A percentile compares a stretch with the other conserved stretches of the same genome.
phyloP scores from a whole-genome alignment of 2,797 vertebrate genomes.

The Sylvilagus floridanus region DNA sequence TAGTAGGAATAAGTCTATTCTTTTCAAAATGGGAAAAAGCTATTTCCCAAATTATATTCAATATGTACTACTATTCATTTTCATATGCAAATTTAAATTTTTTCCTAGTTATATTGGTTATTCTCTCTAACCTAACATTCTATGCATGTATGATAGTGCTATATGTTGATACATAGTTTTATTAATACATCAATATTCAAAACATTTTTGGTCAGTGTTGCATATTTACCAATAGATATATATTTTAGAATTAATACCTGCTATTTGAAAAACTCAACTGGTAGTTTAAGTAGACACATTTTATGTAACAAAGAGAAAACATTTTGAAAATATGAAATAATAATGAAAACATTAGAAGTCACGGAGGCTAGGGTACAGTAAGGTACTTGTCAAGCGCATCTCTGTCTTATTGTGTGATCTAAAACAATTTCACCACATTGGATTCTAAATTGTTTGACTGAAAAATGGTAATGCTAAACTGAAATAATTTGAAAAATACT shows the following conservation, averaged over 20 bases:
- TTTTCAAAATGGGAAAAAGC: not conserved
- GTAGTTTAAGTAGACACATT: not conserved
- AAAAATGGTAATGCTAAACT: not conserved
- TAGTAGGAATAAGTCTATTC: not conserved
- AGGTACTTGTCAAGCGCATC: not conserved
- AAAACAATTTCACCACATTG: not conserved
- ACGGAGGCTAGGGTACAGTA: not conserved
- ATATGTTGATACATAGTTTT: not conserved
- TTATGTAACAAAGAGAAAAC: not conserved
- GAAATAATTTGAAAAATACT: not conserved
- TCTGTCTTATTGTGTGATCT: not conserved
- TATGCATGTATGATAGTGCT: not conserved
- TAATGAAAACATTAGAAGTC: not conserved
- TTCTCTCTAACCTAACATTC: not conserved
- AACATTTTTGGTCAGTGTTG: too few species aligned
- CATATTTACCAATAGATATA: too few species aligned
- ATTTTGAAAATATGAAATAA: not conserved
- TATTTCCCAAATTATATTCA: not conserved
- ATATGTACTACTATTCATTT: not conserved
- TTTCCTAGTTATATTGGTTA: too few species aligned
- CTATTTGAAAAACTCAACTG: too few species aligned
- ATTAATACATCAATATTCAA: not conserved
- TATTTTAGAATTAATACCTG: too few species aligned
- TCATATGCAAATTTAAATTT: not conserved
- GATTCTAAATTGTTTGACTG: not conserved